Percentiles rank a stretch among this genome's conserved stretches.
Conservation (phyloP, 2,797 vertebrate species). For the Halcyon badia region DNA sequence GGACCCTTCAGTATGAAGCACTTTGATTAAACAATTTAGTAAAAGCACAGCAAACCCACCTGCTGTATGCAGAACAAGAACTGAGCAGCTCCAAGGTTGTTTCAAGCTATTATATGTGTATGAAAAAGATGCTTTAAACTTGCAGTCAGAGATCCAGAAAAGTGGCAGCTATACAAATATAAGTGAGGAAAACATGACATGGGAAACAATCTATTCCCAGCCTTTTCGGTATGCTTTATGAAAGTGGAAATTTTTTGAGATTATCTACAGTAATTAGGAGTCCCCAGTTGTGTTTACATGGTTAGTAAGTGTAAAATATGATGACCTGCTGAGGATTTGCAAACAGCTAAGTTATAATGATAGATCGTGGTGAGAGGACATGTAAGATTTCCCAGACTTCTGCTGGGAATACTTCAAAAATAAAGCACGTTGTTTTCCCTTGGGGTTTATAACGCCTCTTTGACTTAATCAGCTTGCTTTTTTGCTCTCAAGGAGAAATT, state of each 20-base stretch:
- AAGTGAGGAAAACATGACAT: slow-evolving; percentile 43
- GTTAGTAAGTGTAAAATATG: slow-evolving; percentile 78
- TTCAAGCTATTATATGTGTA: slow-evolving; percentile 25
- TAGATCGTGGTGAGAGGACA: slow-evolving; percentile 71
- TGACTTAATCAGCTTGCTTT: slow-evolving; percentile 80
- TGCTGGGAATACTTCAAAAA: slow-evolving; percentile 78
- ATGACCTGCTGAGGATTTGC: slow-evolving; percentile 78
- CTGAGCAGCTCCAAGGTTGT: slow-evolving; percentile 35
- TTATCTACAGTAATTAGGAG: slow-evolving; percentile 78
- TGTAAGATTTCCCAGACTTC: slow-evolving; percentile 75
- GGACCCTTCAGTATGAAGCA: slow-evolving; percentile 68
- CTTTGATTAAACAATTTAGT: slow-evolving; percentile 74
- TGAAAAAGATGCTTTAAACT: slow-evolving; percentile 55
- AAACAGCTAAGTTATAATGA: slow-evolving; percentile 77
- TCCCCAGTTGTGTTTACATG: slow-evolving; percentile 77
- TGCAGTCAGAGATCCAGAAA: slow-evolving; percentile 53
- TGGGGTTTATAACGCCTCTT: slow-evolving; percentile 75
- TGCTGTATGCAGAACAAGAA: slow-evolving; percentile 55
- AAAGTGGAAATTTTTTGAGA: slow-evolving; percentile 69
- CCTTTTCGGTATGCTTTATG: slow-evolving; percentile 45
- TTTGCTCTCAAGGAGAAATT: slow-evolving; percentile 75
- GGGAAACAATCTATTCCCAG: slow-evolving; percentile 40
- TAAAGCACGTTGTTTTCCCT: slow-evolving; percentile 73
- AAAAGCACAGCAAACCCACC: slow-evolving; percentile 69
- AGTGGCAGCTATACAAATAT: slow-evolving; percentile 61